These are phyloP conservation scores for Drosophila oshimai DNA, from an alignment of 1,140 invertebrate genomes.

Conservation along the genomic window DNA sequence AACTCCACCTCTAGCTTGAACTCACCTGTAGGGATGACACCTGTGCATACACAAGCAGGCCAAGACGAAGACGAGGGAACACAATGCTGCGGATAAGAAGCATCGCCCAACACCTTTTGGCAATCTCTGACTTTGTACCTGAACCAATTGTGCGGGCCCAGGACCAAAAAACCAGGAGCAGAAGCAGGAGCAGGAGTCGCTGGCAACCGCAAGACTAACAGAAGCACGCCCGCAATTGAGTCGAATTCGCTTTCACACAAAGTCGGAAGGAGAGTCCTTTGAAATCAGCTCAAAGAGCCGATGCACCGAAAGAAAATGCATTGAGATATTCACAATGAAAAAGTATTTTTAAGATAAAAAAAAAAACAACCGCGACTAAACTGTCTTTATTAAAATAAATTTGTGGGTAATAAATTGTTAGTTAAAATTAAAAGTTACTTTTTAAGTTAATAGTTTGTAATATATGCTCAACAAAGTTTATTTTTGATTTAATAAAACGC, in stretches of 20 bases:
- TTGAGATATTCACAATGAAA: too few relatives aligned
- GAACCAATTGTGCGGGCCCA: constrained; percentile 42
- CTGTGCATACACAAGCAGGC: constrained; percentile 59
- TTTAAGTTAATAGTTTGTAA: too few relatives aligned
- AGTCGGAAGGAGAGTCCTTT: constrained; percentile 8
- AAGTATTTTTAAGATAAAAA: too few relatives aligned
- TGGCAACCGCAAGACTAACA: constrained; percentile 69
- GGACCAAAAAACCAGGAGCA: constrained; percentile 6
- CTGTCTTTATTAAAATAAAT: too few relatives aligned
- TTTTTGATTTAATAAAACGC: too few relatives aligned
- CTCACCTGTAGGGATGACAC: constrained; percentile 57
- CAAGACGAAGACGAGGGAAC: neutral
- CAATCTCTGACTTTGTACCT: constrained; percentile 48
- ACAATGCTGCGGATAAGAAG: constrained; percentile 39
- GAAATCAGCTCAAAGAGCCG: neutral
- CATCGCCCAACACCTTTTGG: constrained; percentile 46
- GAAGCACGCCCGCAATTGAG: constrained; percentile 71
- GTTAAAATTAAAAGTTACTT: too few relatives aligned
- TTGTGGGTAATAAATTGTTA: too few relatives aligned
- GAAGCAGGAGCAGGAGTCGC: constrained; percentile 14
- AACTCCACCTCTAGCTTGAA: neutral
- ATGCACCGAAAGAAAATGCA: constrained; percentile 1
- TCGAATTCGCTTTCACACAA: constrained; percentile 57
- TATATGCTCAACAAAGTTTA: too few relatives aligned
- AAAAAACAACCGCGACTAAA: too few relatives aligned